A percentile compares a stretch with the other conserved stretches of the same genome.
These are phyloP conservation scores for Mionectes olivaceus DNA, from an alignment of 2,797 vertebrate species.

Conservation along the genomic window DNA sequence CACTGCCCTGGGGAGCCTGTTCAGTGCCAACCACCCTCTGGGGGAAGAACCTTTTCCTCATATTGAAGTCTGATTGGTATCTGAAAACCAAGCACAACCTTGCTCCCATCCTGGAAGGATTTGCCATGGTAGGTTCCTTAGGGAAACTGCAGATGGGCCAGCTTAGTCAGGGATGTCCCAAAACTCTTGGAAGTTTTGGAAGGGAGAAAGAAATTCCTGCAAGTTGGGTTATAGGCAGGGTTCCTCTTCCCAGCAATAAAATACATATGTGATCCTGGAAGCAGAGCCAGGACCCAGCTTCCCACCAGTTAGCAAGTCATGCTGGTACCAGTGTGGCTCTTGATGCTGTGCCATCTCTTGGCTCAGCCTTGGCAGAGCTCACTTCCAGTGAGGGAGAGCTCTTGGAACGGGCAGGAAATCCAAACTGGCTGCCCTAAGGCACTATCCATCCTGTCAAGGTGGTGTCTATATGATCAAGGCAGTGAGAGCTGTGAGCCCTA, in stretches of 20 bases:
- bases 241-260: background rate
- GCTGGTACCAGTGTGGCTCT: background rate
- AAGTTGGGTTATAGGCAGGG: background rate
- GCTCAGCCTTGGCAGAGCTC: background rate
- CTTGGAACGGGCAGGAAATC: background rate
- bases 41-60: background rate
- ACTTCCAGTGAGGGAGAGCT: background rate
- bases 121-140: background rate
- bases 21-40: background rate
- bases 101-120: background rate
- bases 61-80: rapidly evolving
- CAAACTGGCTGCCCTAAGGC: background rate
- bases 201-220: background rate
- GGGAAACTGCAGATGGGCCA: background rate
- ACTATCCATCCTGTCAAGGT: background rate
- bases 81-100: background rate
- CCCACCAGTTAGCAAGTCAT: background rate
- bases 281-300: background rate
- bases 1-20: background rate
- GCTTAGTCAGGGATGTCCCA: background rate
- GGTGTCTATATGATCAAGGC: background rate
- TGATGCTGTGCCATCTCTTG: background rate
- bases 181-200: background rate
- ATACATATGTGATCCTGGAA: background rate
- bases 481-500: background rate